Conservation (phyloP, 1,140 invertebrate species). For the Camponotus floridanus region DNA sequence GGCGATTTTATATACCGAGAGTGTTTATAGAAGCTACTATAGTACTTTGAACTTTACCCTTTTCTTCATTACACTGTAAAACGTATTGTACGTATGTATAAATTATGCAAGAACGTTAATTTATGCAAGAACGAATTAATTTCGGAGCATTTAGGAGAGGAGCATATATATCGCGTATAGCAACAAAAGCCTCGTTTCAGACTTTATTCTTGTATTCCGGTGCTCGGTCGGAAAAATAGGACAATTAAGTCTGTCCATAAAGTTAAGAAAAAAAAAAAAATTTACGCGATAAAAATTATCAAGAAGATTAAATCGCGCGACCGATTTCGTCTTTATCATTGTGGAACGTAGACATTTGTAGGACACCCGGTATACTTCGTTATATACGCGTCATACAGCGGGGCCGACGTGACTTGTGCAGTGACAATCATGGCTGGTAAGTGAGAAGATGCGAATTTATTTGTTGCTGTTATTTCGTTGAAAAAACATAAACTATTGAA, state of each 20-base stretch:
- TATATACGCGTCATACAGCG: constrained; percentile 49
- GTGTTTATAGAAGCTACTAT: neutral
- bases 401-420: constrained; percentile 84
- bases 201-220: neutral
- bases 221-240: neutral
- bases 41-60: constrained; percentile 39
- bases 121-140: constrained; percentile 22
- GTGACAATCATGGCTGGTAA: constrained; percentile 85
- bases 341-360: neutral
- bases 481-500: constrained; percentile 34
- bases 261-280: neutral
- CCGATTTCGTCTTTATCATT: neutral
- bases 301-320: neutral
- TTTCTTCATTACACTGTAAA: neutral
- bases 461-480: constrained; percentile 45
- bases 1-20: constrained; percentile 22
- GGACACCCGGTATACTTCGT: constrained; percentile 57
- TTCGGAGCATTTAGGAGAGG: neutral
- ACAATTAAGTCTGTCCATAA: neutral
- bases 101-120: constrained; percentile 18
- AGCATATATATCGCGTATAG: neutral
- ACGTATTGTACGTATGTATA: neutral
- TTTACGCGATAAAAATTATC: neutral
- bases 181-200: neutral
- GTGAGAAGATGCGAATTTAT: constrained; percentile 63